A percentile compares a stretch with the other conserved stretches of the same genome.
phyloP scores from a whole-genome alignment of 2,888 invertebrate species.

The Acanthoscelides obtectus region DNA sequence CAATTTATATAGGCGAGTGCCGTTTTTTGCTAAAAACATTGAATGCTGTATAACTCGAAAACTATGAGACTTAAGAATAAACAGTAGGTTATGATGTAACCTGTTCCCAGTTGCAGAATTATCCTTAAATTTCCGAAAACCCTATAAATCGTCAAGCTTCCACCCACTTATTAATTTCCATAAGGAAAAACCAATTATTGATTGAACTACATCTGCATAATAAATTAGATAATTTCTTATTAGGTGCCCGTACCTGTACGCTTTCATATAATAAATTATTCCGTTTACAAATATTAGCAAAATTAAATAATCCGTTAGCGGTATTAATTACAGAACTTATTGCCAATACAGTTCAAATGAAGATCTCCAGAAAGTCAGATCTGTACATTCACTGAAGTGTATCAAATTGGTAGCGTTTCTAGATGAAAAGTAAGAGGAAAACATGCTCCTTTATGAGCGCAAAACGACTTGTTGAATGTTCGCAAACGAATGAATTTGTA shows the following conservation, averaged over 20 bases:
- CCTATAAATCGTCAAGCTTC: too few relatives aligned
- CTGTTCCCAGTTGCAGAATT: too few relatives aligned
- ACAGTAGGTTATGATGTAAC: too few relatives aligned
- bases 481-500: background rate
- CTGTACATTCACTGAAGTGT: background rate
- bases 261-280: background rate
- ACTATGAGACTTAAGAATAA: too few relatives aligned
- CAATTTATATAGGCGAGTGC: too few relatives aligned
- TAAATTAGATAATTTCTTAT: too few relatives aligned
- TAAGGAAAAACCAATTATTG: too few relatives aligned
- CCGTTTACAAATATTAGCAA: background rate
- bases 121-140: too few relatives aligned
- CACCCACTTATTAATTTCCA: too few relatives aligned
- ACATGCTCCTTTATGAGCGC: background rate
- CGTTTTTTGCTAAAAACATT: too few relatives aligned
- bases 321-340: background rate
- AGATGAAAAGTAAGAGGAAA: background rate
- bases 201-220: too few relatives aligned
- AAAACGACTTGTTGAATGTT: background rate
- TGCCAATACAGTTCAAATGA: background rate
- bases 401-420: background rate
- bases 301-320: background rate
- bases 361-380: background rate
- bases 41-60: too few relatives aligned
- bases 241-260: background rate